phyloP scores from a whole-genome alignment of 2,888 invertebrate genomes.

The Smittia aterrima region DNA sequence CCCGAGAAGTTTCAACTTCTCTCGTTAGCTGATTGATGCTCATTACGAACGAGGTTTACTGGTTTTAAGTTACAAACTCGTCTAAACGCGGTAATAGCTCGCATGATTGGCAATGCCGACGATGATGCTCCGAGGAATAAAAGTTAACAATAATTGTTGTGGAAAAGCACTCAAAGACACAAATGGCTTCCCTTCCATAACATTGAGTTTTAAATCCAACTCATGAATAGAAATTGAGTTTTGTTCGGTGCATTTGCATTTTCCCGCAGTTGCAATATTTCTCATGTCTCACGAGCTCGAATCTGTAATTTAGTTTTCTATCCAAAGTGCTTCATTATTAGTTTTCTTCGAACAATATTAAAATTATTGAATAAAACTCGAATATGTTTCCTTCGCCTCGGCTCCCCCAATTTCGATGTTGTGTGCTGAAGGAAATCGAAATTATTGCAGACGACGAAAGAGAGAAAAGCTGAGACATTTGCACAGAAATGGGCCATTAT shows the following conservation, averaged over 20 bases:
- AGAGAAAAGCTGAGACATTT: slow-evolving; percentile 38
- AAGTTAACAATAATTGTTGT: too few relatives aligned
- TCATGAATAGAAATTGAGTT: slow-evolving; percentile 19
- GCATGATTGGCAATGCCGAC: too few relatives aligned
- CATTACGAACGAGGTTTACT: too few relatives aligned
- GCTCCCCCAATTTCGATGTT: too few relatives aligned
- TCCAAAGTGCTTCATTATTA: slow-evolving; percentile 1
- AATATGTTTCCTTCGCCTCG: neutral
- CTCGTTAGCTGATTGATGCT: too few relatives aligned
- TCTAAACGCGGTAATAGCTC: neutral
- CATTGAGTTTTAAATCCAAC: neutral
- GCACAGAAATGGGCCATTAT: slow-evolving; percentile 38
- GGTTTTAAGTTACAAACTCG: too few relatives aligned
- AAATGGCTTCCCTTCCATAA: neutral
- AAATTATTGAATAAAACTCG: neutral
- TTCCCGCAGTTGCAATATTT: neutral
- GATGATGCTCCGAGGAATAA: too few relatives aligned
- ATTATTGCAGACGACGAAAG: neutral
- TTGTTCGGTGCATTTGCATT: slow-evolving; percentile 19
- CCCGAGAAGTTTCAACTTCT: too few relatives aligned
- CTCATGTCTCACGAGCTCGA: neutral
- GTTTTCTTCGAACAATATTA: neutral
- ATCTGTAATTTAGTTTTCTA: neutral
- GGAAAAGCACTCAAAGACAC: neutral
- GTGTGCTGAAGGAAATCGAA: slow-evolving; percentile 12